A percentile compares a stretch with the other conserved stretches of the same genome.
phyloP scores from a whole-genome alignment of 2,113 vertebrate genomes.

The Galeopterus variegatus region DNA sequence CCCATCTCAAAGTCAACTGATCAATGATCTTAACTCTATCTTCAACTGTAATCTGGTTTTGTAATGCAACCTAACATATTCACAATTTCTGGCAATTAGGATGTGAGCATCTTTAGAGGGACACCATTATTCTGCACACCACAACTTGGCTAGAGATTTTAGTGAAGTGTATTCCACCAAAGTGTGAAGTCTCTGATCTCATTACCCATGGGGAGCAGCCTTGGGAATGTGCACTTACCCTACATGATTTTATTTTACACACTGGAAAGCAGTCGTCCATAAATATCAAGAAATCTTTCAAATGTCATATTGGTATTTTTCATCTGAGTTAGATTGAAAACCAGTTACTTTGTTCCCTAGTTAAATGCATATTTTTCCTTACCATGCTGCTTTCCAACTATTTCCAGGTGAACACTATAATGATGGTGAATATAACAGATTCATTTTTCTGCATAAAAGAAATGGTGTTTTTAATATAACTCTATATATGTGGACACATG shows the following conservation, averaged over 20 bases:
- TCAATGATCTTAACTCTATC: neutral
- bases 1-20: neutral
- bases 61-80: neutral
- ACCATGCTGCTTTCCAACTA: neutral
- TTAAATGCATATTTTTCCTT: neutral
- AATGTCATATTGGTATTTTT: neutral
- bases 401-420: neutral
- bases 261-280: neutral
- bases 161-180: neutral
- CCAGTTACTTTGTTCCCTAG: neutral
- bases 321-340: neutral
- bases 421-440: neutral
- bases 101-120: neutral
- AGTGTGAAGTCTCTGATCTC: neutral
- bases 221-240: neutral
- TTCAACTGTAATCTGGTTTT: neutral
- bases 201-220: neutral
- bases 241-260: neutral
- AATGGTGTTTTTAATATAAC: neutral
- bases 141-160: neutral
- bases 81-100: neutral
- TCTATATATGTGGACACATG: neutral
- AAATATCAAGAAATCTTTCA: neutral
- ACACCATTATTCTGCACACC: neutral
- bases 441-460: neutral